These are phyloP conservation scores for Ladona fulva DNA, from an alignment of 1,140 invertebrate species.

Conservation along the genomic window DNA sequence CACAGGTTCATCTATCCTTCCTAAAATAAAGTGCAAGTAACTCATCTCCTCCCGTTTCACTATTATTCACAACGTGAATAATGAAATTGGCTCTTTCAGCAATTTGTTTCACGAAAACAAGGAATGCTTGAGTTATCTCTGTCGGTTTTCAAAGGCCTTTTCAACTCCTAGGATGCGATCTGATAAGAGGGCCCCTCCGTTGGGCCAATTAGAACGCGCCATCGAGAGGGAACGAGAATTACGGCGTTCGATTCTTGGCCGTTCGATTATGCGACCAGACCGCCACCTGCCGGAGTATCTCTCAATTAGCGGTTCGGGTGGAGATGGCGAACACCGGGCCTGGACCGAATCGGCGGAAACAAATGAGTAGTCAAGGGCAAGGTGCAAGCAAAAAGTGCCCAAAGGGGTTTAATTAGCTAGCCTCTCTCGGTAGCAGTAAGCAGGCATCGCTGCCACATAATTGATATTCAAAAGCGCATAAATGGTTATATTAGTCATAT, in stretches of 20 bases:
- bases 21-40: no score
- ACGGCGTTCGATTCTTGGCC: neutral
- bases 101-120: neutral
- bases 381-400: neutral
- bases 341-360: neutral
- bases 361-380: neutral
- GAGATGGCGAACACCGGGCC: neutral
- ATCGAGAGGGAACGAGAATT: neutral
- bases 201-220: neutral
- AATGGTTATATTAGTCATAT: no score
- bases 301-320: neutral
- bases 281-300: neutral
- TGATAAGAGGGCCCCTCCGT: neutral
- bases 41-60: no score
- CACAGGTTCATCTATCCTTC: no score
- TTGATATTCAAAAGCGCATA: no score
- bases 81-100: neutral
- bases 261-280: neutral
- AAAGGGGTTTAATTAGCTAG: no score
- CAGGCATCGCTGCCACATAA: no score
- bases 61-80: no score
- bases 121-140: neutral
- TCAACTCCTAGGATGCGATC: neutral
- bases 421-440: no score
- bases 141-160: neutral